Evolutionary conservation across 2,113 vertebrate genomes (phyloP), one percentile per base, ranked within the genome.

Genomic region (Tragelaphus strepsiceros): DNA sequence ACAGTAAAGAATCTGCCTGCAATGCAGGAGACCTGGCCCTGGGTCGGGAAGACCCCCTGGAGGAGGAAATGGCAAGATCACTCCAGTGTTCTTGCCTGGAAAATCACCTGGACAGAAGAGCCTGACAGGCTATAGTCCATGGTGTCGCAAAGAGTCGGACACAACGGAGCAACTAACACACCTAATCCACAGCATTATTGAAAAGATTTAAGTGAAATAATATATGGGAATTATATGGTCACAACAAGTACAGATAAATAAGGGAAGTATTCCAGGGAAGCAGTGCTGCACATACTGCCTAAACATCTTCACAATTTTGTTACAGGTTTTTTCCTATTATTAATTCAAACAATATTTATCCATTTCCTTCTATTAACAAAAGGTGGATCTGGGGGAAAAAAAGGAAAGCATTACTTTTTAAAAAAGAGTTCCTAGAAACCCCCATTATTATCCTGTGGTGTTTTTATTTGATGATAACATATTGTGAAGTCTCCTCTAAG

Each of bases 171-270:
- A 14, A 77, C 39, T 77, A 77, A 43, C 39, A 43, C 39, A 24
- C 15, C 24, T 96, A 64, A 24, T 85, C 59, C 5, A 74, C 14
- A 67, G 22, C 9, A 35, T 78, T 53, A 86, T 4, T 92, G 67
- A 94, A 93, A 91, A 96, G 51, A 62, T 91, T 93, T 78, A 67
- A 88, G n/a, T 56, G 43, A 91, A 94, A 67, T 28, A 26, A 64
- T 71, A 74, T 13, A 17, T 83, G 61, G 54, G 15, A 11, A 53
- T 54, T 86, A 62, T 35, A 56, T 59, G 80, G 21, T 10, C 30
- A 56, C 54, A 95, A 51, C 17, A 85, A 96, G 14, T 21, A 89
- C 21, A 46, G 54, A 96, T 84, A 71, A 86, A 56, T 46, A 32
- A 17, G 30, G 11, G 10, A 84, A 71, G 19, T 74, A 14, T 64